Base-by-base conservation (phyloP, 2,113 vertebrate species). In the Brachirus orientalis region DNA sequence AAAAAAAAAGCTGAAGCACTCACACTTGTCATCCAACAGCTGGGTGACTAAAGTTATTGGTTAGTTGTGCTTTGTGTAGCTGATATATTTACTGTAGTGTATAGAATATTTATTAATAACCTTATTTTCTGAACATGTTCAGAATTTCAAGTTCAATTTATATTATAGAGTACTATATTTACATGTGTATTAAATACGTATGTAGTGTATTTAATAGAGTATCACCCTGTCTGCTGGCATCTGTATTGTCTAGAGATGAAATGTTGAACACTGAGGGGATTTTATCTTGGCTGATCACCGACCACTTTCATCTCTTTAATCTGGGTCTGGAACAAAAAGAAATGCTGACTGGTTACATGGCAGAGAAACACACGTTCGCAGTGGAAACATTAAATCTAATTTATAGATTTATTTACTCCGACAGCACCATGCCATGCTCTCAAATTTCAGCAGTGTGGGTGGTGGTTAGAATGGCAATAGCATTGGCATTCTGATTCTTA, bases 241-340 rank as follows among this genome's bases (percentile, higher is more conserved):
- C 41, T 46, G 53, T 13, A 14, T 35, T 44, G 41, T 59, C 61
- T 51, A 79, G 69, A 72, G 55, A 84, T 85, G 62, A 83, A 82
- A 78, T 70, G 64, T 71, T 79, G 62, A 28, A 28, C 28, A 28
- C 74, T 45, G 12, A 48, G 46, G 44, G 63, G 75, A 84, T 89
- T 86, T 86, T 52, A 59, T 59, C 60, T 57, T 56, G 60, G 77
- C 72, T 81, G 86, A 88, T 88, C 74, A 44, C 76, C 75, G 78
- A 87, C 88, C 90, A 73, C 72, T 89, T 86, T 88, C 81, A 79
- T 37, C 17, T 63, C 46, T 80, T 57, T 89, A 88, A 91, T 88
- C 85, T 86, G 60, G 55, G 75, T 88, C 80, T 77, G 69, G 66
- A 62, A 73, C 0, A 13, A 62, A 33, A 58, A 64, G 71, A 52